These are phyloP conservation scores for Cebus imitator DNA, from an alignment of 2,113 vertebrate genomes.

Conservation along the genomic window DNA sequence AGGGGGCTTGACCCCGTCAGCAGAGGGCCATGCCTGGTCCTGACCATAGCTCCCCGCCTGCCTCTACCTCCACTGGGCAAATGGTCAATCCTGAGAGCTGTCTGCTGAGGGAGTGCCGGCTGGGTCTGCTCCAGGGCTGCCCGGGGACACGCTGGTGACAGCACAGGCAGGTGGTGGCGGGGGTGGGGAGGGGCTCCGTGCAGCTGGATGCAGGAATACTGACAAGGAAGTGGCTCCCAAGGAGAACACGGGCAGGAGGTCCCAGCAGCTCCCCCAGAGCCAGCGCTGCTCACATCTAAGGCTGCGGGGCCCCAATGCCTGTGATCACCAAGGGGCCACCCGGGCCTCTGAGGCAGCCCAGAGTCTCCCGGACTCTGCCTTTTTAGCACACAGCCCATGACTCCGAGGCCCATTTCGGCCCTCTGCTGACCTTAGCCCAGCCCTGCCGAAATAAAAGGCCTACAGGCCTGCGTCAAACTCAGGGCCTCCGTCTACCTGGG, in stretches of 20 bases:
- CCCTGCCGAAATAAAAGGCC: background rate
- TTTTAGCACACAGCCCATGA: background rate
- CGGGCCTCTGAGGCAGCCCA: background rate
- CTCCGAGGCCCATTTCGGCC: background rate
- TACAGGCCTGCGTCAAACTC: fast-evolving
- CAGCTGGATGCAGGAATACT: background rate
- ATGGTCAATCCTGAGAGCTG: background rate
- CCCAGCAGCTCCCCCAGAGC: background rate
- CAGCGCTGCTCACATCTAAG: background rate
- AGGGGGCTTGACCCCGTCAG: fast-evolving
- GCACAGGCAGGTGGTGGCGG: background rate
- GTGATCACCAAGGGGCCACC: background rate
- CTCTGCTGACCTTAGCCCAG: background rate
- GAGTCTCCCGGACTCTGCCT: background rate
- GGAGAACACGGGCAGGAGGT: background rate
- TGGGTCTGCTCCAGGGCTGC: fast-evolving
- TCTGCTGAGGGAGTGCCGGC: background rate
- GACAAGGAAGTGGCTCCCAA: no score
- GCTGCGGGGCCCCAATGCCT: background rate
- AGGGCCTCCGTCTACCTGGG: fast-evolving
- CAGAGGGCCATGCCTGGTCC: fast-evolving
- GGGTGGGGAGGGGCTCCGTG: fast-evolving
- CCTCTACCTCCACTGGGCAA: background rate
- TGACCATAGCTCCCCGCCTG: background rate
- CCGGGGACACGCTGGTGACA: background rate